Evolutionary conservation across 2,113 vertebrate species (phyloP), one percentile per base, ranked within the genome.

Genomic region (Forbesichthys agassizii): DNA sequence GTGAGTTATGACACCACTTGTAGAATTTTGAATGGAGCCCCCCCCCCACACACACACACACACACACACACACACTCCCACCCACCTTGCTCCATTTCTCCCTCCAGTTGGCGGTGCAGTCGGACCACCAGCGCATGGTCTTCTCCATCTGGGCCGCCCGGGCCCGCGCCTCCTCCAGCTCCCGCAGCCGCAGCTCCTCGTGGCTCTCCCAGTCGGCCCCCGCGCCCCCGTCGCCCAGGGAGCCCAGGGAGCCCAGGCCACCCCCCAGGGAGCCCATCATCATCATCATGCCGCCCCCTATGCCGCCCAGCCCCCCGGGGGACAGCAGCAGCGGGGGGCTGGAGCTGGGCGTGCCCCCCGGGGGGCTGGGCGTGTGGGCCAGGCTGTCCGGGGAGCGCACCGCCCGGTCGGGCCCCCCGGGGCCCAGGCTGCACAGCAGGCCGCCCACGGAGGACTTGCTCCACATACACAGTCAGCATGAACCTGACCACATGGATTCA

Each of bases 121-220:
- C 97, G 0, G 96, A 98, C 97, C 97, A 99, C 97, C 97, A 98
- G 13, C 97, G 94, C 97, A 98, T 99, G 4, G 97, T 99, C 88
- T 99, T 99, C 91, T 99, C 97, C 97, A 99, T 98, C 90, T 99
- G 97, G 0, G 96, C 94, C 0, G 97, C 96, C 7, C 97, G 89
- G 0, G 96, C 96, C 3, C 96, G 92, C 0, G 96, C 97, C 85
- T 98, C 97, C 88, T 98, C 97, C 85, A 98, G 91, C 88, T 98
- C 96, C 13, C 96, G 88, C 70, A 97, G 91, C 14, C 95, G 93
- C 81, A 99, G 93, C 90, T 98, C 97, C 87, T 99, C 96, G 1
- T 96, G 93, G 79, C 95, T 95, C 88, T 98, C 96, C 96, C 96
- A 99, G 91, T 98, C 97, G 0, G 83, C 91, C 3, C 94, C 94